phyloP scores from a whole-genome alignment of 2,888 invertebrate genomes.

The Erynnis tages region DNA sequence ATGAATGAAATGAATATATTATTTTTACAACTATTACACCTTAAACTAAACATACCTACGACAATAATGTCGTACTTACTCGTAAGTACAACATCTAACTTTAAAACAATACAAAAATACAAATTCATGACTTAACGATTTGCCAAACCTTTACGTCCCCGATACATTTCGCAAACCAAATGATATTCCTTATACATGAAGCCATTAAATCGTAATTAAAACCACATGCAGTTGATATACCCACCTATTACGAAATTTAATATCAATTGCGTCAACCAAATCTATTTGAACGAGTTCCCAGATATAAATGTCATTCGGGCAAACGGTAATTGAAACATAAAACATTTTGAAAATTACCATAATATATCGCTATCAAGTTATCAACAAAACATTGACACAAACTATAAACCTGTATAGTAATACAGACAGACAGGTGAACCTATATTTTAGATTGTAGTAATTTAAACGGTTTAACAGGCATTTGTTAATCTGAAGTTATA shows the following conservation, averaged over 20 bases:
- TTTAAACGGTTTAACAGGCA: not conserved
- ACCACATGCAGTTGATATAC: not conserved
- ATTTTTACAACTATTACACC: too few species aligned
- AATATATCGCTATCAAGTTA: constrained; percentile 15
- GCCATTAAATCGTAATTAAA: not conserved
- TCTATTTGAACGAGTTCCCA: constrained; percentile 16
- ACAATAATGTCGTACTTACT: too few species aligned
- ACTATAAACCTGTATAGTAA: constrained; percentile 9
- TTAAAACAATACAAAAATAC: too few species aligned
- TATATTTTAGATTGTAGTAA: constrained; percentile 6
- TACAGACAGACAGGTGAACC: constrained; percentile 8
- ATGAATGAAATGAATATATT: too few species aligned
- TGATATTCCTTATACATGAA: not conserved
- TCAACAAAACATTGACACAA: not conserved
- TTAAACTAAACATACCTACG: too few species aligned
- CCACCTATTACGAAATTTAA: not conserved
- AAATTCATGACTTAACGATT: too few species aligned
- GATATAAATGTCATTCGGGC: constrained; percentile 33
- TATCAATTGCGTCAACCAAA: constrained; percentile 16
- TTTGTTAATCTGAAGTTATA: not conserved
- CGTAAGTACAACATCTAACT: too few species aligned
- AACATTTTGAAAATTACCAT: constrained; percentile 25
- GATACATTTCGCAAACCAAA: too few species aligned
- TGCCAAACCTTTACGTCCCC: too few species aligned
- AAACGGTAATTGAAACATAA: constrained; percentile 34